Percentiles rank a stretch among this genome's conserved stretches.
phyloP scores from a whole-genome alignment of 2,888 invertebrate genomes.

The Sesia apiformis region DNA sequence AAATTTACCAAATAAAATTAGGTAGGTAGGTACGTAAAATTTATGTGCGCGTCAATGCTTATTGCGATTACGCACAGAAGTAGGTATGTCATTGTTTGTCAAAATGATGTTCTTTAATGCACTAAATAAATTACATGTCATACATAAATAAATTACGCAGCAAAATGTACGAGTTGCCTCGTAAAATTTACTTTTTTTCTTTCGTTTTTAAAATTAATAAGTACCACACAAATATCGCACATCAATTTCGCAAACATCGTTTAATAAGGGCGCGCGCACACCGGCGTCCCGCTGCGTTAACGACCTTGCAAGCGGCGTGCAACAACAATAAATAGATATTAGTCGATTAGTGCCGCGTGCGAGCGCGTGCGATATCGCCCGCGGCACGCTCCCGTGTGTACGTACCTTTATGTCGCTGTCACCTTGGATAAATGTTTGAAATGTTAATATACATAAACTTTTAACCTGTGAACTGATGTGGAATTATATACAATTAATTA shows the following conservation, averaged over 20 bases:
- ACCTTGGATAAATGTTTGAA: background rate
- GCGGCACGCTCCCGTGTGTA: slow-evolving; percentile 20
- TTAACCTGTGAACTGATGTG: background rate
- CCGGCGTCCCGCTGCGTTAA: slow-evolving; percentile 37
- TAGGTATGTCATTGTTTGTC: too few relatives aligned
- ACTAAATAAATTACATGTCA: too few relatives aligned
- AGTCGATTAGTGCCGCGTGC: slow-evolving; percentile 37
- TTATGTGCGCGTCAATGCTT: too few relatives aligned
- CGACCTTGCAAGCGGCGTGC: slow-evolving; percentile 38
- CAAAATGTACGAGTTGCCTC: background rate
- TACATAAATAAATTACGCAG: too few relatives aligned
- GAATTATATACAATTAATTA: too few relatives aligned
- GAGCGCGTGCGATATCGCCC: slow-evolving; percentile 7
- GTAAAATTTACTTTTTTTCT: too few relatives aligned
- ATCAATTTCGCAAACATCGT: background rate
- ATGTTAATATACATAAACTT: background rate
- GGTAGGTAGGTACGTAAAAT: too few relatives aligned
- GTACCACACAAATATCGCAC: background rate
- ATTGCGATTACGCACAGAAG: too few relatives aligned
- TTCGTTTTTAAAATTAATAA: too few relatives aligned
- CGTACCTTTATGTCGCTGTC: slow-evolving; percentile 3
- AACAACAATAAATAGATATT: slow-evolving; percentile 50
- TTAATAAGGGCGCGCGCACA: slow-evolving; percentile 1
- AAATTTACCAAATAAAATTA: too few relatives aligned
- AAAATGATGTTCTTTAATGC: too few relatives aligned